Percentiles rank a stretch among this genome's conserved stretches.
Conservation (phyloP, 2,888 invertebrate species). For the Drosophila emarginata region DNA sequence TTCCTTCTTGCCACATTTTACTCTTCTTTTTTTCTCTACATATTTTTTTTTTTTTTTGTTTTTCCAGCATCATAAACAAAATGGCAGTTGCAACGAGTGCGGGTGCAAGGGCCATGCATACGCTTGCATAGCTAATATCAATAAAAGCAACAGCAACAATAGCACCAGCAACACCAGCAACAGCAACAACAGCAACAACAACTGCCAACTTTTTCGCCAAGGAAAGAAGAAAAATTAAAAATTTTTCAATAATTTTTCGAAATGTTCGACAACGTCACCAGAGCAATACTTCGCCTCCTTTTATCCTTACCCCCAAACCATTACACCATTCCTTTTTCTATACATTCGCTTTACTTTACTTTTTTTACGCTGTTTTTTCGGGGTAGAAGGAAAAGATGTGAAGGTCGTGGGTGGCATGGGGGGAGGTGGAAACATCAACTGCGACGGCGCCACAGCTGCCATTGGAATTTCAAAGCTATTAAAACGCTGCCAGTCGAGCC, state of each 20-base stretch:
- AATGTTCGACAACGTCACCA: slow-evolving; percentile 66
- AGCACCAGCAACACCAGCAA: slow-evolving; percentile 34
- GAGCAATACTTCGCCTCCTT: slow-evolving; percentile 13
- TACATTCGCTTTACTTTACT: slow-evolving; percentile 15
- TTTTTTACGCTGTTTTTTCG: slow-evolving; percentile 30
- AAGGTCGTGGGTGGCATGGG: slow-evolving; percentile 16
- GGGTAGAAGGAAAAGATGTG: slow-evolving; percentile 1
- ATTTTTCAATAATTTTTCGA: slow-evolving; percentile 72
- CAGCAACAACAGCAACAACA: slow-evolving; percentile 37
- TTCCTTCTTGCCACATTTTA: slow-evolving; percentile 30
- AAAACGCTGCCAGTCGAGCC: slow-evolving; percentile 81
- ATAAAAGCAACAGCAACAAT: slow-evolving; percentile 64
- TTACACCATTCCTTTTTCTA: background rate
- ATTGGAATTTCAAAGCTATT: slow-evolving; percentile 82
- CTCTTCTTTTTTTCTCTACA: slow-evolving; percentile 3
- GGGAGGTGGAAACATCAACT: slow-evolving; percentile 36
- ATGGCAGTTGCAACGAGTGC: slow-evolving; percentile 61
- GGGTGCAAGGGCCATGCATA: slow-evolving; percentile 34
- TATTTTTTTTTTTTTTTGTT: slow-evolving; percentile 36
- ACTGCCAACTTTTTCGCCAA: slow-evolving; percentile 41
- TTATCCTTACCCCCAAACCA: background rate
- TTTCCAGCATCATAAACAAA: slow-evolving; percentile 74
- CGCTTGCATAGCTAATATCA: slow-evolving; percentile 74
- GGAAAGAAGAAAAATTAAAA: slow-evolving; percentile 67
- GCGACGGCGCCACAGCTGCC: slow-evolving; percentile 79